These are phyloP conservation scores for Heliconius hewitsoni DNA, from an alignment of 1,140 invertebrate species.

Conservation along the genomic window DNA sequence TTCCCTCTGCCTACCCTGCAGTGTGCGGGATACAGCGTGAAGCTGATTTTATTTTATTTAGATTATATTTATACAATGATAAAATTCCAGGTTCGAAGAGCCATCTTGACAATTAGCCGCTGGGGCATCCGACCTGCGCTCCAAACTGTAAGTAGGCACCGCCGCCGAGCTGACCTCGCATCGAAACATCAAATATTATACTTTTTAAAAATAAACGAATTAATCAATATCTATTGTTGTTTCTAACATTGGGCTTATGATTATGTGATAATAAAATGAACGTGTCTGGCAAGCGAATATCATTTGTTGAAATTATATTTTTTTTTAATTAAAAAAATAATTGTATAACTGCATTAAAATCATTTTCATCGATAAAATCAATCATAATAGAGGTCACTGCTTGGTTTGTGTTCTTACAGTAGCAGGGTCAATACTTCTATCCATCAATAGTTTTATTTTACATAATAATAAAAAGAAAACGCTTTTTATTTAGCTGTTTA, in stretches of 20 bases:
- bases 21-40: no score
- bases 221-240: not conserved
- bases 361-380: no score
- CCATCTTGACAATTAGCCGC: slow-evolving; percentile 87
- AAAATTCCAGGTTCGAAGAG: slow-evolving; percentile 72
- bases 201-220: not conserved
- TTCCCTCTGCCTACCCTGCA: no score
- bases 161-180: slow-evolving; percentile 61
- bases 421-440: slow-evolving; percentile 75
- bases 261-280: not conserved
- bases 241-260: not conserved
- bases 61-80: not conserved
- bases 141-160: slow-evolving; percentile 83
- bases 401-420: slow-evolving; percentile 65
- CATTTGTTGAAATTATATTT: not conserved
- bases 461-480: not conserved
- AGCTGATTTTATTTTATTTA: no score
- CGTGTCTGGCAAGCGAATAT: not conserved
- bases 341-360: no score
- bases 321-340: not conserved
- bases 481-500: not conserved
- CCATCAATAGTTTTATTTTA: slow-evolving; percentile 60
- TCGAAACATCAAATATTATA: slow-evolving; percentile 30
- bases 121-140: slow-evolving; percentile 83
- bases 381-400: slow-evolving; percentile 61